Percentiles rank a stretch among this genome's conserved stretches.
Conservation (phyloP, 1,140 invertebrate genomes). For the Hylyphantes graminicola region DNA sequence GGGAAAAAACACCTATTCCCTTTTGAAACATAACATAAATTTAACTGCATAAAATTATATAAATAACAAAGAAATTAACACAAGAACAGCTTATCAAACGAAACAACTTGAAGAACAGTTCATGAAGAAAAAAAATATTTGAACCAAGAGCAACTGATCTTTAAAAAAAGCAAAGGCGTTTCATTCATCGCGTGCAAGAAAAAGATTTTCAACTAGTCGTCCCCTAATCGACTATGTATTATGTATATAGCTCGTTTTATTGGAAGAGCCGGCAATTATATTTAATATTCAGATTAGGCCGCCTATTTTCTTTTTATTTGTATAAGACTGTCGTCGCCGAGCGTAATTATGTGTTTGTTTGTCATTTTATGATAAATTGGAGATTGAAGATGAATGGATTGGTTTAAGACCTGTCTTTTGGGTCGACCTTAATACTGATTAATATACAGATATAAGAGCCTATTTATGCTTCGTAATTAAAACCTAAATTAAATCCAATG, state of each 20-base stretch:
- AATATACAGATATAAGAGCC: too few relatives aligned
- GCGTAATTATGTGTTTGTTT: constrained; percentile 32
- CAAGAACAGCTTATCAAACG: too few relatives aligned
- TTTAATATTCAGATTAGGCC: neutral
- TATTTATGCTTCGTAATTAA: too few relatives aligned
- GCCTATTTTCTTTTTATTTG: constrained; percentile 9
- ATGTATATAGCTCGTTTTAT: neutral
- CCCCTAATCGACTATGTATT: constrained; percentile 4
- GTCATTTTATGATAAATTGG: constrained; percentile 24
- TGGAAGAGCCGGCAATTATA: neutral
- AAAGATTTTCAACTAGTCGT: constrained; percentile 7
- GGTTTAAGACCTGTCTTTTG: neutral
- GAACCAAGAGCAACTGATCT: too few relatives aligned
- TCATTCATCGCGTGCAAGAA: constrained; percentile 22
- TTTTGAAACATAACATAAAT: too few relatives aligned
- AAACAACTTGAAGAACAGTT: too few relatives aligned
- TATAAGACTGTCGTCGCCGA: constrained; percentile 27
- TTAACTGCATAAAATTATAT: too few relatives aligned
- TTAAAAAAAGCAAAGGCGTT: neutral
- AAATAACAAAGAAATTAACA: too few relatives aligned
- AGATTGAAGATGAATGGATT: constrained; percentile 15
- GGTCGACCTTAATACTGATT: too few relatives aligned
- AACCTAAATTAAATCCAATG: too few relatives aligned
- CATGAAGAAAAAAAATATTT: too few relatives aligned
- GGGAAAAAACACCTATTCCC: too few relatives aligned